Base-by-base conservation (phyloP, 1,140 invertebrate genomes). In the Frieseomelitta varia region DNA sequence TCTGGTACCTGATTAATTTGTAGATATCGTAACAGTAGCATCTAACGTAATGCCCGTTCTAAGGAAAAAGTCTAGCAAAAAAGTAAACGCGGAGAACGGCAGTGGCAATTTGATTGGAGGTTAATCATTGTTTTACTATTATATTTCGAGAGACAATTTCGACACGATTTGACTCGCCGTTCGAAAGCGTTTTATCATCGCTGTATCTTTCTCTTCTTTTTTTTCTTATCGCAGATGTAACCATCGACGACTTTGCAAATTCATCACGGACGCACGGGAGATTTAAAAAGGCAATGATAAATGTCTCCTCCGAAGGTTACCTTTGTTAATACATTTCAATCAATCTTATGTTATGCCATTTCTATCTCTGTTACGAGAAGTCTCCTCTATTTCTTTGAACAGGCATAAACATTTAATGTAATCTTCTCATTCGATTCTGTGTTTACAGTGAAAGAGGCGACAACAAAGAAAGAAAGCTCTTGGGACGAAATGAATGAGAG, bases 231-330 rank as follows among this genome's bases (percentile, higher is more conserved):
- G 34, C 24, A 86, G 87, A 89, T 61, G 63, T 89, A 21, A 89
- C 88, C 4, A 87, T 89, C 63, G 74, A 88, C 4, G 88, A 89
- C n/a, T 89, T 86, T 61, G 88, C 88, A n/a, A 89, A 89, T 76
- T 68, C 87, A 17, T 86, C 85, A 68, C 72, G 74, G n/a, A 86
- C 53, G 8, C 72, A 71, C 17, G 39, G 58, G 8, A 88, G 84
- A 39, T 58, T 84, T 1, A 89, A 88, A 79, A 89, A 88, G 68
- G 87, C 88, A 3, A 34, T 53, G 68, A 84, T 53, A 39, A 86
- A 86, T 65, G 39, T 88, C 0, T 84, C 74, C 11, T 79, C 75
- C 15, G 69, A 89, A 89, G 88, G 88, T 89, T 79, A 83, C 17
- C 15, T 71, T 47, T 34, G 10, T 58, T 17, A 34, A 82, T 65